These are phyloP conservation scores for Papilio helenus DNA, from an alignment of 1,140 invertebrate species.

Conservation along the genomic window DNA sequence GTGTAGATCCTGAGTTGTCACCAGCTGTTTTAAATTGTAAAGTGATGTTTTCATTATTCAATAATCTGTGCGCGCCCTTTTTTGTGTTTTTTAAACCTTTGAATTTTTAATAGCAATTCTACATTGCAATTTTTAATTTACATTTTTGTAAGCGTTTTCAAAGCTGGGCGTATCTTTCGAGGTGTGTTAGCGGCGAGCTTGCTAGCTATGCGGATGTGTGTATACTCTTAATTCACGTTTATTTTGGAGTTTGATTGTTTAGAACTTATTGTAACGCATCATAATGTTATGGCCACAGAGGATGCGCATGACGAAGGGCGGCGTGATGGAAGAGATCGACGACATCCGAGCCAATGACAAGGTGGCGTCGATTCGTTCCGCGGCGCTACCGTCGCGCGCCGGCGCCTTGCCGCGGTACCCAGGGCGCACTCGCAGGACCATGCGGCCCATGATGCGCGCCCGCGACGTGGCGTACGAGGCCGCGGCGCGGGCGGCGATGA, in stretches of 20 bases:
- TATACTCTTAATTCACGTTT: not conserved
- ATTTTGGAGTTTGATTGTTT: not conserved
- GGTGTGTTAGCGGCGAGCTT: not conserved
- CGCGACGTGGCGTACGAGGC: not conserved
- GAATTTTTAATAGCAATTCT: not conserved
- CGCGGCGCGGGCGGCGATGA: not conserved
- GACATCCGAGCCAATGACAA: not conserved
- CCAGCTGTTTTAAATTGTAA: not conserved
- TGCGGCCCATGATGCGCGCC: not conserved
- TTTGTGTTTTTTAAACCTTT: not conserved
- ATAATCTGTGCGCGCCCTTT: not conserved
- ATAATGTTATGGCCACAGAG: not conserved
- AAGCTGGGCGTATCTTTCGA: not conserved
- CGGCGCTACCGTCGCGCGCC: not conserved
- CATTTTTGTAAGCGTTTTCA: not conserved
- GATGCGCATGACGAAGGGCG: constrained; percentile 8
- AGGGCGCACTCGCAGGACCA: not conserved
- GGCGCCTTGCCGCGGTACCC: not conserved
- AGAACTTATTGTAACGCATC: not conserved
- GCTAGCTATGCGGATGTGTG: not conserved
- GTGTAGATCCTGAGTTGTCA: not conserved
- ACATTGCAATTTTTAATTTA: not conserved
- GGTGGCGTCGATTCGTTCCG: not conserved
- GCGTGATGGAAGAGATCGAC: not conserved
- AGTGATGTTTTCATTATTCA: too few relatives aligned